Evolutionary conservation across 2,888 invertebrate species (phyloP).

Genomic region (Cyclophora albipunctata): DNA sequence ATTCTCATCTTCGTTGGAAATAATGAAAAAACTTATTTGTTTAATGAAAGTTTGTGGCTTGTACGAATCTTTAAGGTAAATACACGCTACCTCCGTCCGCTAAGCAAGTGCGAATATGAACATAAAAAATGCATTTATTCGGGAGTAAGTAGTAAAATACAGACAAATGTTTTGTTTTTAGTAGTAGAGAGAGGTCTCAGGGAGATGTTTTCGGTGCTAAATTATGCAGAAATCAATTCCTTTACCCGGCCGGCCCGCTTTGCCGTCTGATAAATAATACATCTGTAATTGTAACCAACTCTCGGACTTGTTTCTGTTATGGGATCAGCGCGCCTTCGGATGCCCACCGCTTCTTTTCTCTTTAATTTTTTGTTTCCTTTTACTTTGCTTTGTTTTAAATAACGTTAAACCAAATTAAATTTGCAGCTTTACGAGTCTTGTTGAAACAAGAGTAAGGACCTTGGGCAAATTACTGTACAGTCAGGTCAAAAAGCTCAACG

Average conservation of each 20-base stretch:
- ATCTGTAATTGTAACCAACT: conserved; percentile 64
- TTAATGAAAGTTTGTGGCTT: conserved; percentile 27
- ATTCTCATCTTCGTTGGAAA: conserved; percentile 32
- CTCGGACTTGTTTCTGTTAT: conserved; percentile 31
- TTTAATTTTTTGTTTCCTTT: too few species aligned
- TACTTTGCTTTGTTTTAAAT: too few species aligned
- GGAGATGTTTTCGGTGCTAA: conserved; percentile 67
- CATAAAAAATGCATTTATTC: conserved; percentile 59
- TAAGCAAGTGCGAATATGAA: conserved; percentile 22
- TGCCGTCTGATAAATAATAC: conserved; percentile 65
- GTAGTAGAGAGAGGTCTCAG: conserved; percentile 54
- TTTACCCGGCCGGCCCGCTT: conserved; percentile 51
- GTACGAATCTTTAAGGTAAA: too few species aligned
- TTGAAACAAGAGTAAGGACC: too few species aligned
- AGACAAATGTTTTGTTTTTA: conserved; percentile 71
- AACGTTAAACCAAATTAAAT: too few species aligned
- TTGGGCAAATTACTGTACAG: too few species aligned
- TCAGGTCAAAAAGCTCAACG: too few species aligned
- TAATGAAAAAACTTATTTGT: conserved; percentile 28
- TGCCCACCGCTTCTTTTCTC: background rate
- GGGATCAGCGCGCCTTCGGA: background rate
- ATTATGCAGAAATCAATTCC: conserved; percentile 75
- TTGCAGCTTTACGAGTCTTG: too few species aligned
- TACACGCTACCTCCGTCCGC: too few species aligned
- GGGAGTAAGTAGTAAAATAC: conserved; percentile 62